Evolutionary conservation across 64 coral and sea anemone species (phyloP).

Genomic region (Actinia equina): DNA sequence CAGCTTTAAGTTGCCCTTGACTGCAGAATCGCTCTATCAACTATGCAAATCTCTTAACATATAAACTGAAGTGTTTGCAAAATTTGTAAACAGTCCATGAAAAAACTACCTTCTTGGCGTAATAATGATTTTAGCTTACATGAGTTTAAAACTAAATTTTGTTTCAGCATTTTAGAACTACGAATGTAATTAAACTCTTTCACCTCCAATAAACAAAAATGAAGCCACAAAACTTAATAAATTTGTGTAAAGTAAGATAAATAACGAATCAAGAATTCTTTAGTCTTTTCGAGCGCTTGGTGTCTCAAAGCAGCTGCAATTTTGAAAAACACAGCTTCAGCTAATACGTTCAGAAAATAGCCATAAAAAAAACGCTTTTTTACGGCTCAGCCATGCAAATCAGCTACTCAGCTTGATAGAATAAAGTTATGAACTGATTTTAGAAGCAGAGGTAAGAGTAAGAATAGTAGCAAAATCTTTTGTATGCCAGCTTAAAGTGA

Average conservation of each 20-base stretch:
- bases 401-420: background rate
- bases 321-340: too few relatives aligned
- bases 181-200: background rate
- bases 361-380: background rate
- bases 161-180: background rate
- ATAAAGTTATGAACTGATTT: background rate
- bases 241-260: background rate
- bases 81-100: too few relatives aligned
- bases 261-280: background rate
- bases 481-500: background rate
- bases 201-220: background rate
- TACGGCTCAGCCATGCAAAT: background rate
- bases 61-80: background rate
- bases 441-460: background rate
- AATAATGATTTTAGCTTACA: background rate
- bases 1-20: background rate
- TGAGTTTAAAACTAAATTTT: background rate
- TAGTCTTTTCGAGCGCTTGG: conserved; percentile 10
- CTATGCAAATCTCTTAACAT: background rate
- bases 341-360: background rate
- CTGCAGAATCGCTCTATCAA: background rate
- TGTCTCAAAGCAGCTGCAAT: background rate
- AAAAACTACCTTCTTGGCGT: background rate
- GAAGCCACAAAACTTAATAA: background rate
- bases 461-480: background rate